Base-by-base conservation (phyloP, 2,113 vertebrate species). In the Halcyon senegalensis region DNA sequence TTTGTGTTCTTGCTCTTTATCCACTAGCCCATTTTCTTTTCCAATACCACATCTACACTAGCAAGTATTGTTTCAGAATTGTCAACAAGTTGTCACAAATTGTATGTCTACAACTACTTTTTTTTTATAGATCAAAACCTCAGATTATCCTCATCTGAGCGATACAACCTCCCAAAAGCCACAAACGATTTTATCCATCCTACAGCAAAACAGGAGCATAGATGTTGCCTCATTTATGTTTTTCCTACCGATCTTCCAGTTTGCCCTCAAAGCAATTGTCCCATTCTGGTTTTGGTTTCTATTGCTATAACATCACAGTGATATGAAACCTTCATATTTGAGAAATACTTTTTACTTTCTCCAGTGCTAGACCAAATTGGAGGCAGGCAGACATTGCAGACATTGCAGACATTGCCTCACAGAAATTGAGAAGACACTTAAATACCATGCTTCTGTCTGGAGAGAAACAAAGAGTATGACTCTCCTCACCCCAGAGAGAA, bases 301-400 rank as follows among this genome's bases (percentile, higher is more conserved):
- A 8, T 69, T 90, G 35, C 70, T 92, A 20, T 83, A 56, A 50
- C 50, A 89, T 84, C 80, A 64, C 13, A 67, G 60, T 30, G 43
- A 78, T 60, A 78, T 37, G 28, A 95, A 87, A 75, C 56, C 35
- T 79, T 87, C 58, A 44, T 41, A 28, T 93, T 37, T 78, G 81
- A 95, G 60, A 95, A 84, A 68, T 83, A 33, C 16, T 44, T 83
- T 35, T 86, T 90, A 56, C 84, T 89, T 93, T 86, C 35, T 84
- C 31, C 16, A 46, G 28, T 51, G 31, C 46, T 87, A 67, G 64
- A 31, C 43, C 46, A 67, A 43, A 48, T 51, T 5, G 2, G 20
- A 60, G 64, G 46, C 51, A 78, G 76, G 39, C 35, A 73, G 58
- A 60, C n/a, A 27, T 37, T 70, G 68, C 35, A 73, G 58, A 60